These are phyloP conservation scores for Drosophila robusta DNA, from an alignment of 2,888 invertebrate species.

Conservation along the genomic window DNA sequence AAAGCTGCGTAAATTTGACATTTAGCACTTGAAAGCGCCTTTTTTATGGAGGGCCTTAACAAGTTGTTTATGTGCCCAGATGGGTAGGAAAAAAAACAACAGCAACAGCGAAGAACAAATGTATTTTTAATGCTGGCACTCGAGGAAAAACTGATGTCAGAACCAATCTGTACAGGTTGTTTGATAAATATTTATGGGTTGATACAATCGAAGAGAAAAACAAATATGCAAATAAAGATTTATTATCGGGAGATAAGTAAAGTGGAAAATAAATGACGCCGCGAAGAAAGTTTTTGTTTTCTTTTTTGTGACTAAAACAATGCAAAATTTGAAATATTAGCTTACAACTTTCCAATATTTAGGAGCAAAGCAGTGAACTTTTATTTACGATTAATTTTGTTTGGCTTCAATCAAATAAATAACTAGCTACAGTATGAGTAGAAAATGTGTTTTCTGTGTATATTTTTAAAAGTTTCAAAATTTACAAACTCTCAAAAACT, in stretches of 20 bases:
- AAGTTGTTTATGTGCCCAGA: conserved; percentile 44
- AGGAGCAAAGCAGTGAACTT: no score
- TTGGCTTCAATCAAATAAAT: no score
- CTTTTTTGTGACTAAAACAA: not conserved
- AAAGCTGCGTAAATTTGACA: conserved; percentile 54
- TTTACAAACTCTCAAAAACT: no score
- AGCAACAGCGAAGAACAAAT: conserved; percentile 22
- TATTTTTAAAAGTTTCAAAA: no score
- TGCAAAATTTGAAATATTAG: no score
- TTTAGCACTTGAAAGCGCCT: conserved; percentile 61
- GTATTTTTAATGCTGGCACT: conserved; percentile 43
- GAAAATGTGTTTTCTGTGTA: no score
- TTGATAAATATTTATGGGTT: conserved; percentile 2
- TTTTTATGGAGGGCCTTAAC: conserved; percentile 52
- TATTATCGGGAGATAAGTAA: not conserved
- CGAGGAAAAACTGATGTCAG: conserved; percentile 44
- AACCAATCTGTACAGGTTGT: conserved; percentile 32
- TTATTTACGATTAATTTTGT: no score
- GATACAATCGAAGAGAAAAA: conserved; percentile 4
- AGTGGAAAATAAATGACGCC: not conserved
- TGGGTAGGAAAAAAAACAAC: conserved; percentile 5
- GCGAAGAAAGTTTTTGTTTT: not conserved
- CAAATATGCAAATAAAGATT: conserved; percentile 5
- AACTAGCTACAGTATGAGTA: no score
- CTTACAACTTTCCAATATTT: no score